Evolutionary conservation across 2,797 vertebrate species (phyloP).

Genomic region (Taeniopygia guttata): DNA sequence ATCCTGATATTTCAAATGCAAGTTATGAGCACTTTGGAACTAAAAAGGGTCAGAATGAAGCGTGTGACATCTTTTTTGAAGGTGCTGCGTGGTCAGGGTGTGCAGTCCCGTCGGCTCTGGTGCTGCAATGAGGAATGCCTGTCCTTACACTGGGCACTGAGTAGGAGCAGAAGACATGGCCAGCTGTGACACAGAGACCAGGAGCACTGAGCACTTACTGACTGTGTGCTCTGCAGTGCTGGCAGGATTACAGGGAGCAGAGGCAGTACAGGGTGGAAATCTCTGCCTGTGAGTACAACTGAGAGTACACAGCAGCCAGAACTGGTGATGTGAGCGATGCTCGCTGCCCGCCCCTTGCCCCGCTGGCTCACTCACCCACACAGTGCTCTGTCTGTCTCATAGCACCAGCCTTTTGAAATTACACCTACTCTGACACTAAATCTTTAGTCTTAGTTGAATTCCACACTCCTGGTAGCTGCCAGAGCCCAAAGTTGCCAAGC

Average conservation of each 20-base stretch:
- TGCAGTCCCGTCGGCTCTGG: background rate
- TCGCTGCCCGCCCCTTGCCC: background rate
- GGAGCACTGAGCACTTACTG: fast-evolving
- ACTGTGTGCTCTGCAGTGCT: background rate
- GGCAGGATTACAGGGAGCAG: background rate
- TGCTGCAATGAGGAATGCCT: background rate
- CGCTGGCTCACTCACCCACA: background rate
- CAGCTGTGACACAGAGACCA: background rate
- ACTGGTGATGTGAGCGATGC: background rate
- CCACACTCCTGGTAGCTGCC: background rate
- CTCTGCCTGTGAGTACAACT: background rate
- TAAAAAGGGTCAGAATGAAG: background rate
- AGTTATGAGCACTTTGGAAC: background rate
- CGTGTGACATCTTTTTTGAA: background rate
- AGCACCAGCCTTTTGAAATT: background rate
- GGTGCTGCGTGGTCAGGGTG: background rate
- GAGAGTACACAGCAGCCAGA: fast-evolving
- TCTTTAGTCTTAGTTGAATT: background rate
- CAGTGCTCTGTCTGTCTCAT: background rate
- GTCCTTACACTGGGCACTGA: background rate
- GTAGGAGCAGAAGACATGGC: background rate
- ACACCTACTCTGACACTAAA: background rate
- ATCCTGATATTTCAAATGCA: background rate
- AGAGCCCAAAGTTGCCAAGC: background rate
- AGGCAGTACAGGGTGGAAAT: background rate